These are phyloP conservation scores for Fragum sueziense DNA, from an alignment of 2,888 invertebrate genomes.

Conservation along the genomic window DNA sequence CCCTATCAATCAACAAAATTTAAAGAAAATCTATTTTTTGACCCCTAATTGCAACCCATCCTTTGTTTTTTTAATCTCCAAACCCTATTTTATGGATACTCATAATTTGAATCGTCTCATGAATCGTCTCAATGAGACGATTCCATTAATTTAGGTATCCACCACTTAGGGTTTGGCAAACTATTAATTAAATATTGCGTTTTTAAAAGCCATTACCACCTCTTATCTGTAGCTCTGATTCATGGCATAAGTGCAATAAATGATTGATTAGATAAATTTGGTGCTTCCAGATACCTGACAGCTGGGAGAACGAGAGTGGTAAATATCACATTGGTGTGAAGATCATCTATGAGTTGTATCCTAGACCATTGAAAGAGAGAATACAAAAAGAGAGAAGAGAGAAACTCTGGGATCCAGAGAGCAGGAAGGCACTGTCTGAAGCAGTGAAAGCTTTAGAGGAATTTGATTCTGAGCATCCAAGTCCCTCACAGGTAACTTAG, in stretches of 20 bases:
- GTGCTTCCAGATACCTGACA: conserved; percentile 89
- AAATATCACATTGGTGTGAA: conserved; percentile 94
- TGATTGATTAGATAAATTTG: neutral
- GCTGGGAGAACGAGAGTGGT: conserved; percentile 93
- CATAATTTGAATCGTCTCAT: no score
- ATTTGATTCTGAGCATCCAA: conserved; percentile 87
- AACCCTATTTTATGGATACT: no score
- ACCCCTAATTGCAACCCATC: no score
- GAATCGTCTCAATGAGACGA: no score
- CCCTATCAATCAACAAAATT: no score
- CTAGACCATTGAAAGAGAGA: conserved; percentile 91
- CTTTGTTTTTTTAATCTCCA: no score
- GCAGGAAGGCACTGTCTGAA: conserved; percentile 91
- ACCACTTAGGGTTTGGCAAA: neutral
- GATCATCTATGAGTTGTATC: conserved; percentile 93
- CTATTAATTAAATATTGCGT: neutral
- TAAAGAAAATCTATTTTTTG: no score
- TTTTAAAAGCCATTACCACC: neutral
- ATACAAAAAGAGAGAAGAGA: conserved; percentile 90
- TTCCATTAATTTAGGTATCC: no score
- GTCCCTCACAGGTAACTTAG: conserved; percentile 49
- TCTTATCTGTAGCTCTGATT: neutral
- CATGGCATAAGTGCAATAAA: neutral
- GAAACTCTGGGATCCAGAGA: conserved; percentile 92
- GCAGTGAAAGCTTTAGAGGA: conserved; percentile 88